Conservation (phyloP, 2,113 vertebrate species). For the Coreoperca whiteheadi region DNA sequence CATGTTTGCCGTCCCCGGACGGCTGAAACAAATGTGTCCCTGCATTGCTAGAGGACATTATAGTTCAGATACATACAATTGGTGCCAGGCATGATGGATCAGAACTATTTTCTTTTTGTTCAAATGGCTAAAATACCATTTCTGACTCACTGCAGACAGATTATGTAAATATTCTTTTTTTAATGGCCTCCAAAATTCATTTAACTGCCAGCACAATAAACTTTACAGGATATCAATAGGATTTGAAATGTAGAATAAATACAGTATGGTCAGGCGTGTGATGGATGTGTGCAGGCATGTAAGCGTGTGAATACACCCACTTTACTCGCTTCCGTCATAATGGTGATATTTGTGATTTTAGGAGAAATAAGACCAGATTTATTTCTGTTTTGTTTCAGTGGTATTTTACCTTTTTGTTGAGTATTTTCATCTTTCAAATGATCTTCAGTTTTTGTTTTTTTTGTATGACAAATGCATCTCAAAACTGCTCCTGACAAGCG, state of each 20-base stretch:
- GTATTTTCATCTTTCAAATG: not conserved
- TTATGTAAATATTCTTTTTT: slow-evolving; percentile 6
- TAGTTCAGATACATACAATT: slow-evolving; percentile 23
- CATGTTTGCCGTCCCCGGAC: slow-evolving; percentile 46
- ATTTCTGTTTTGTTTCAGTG: not conserved
- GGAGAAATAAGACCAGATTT: not conserved
- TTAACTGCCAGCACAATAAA: slow-evolving; percentile 1
- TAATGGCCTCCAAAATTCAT: not conserved
- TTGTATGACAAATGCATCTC: not conserved
- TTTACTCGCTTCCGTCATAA: not conserved
- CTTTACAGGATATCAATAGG: slow-evolving; percentile 8
- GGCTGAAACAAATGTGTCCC: slow-evolving; percentile 43
- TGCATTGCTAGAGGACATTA: slow-evolving; percentile 69
- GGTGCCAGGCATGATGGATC: slow-evolving; percentile 22
- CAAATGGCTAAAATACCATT: not conserved
- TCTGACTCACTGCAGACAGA: slow-evolving; percentile 14
- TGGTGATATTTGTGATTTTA: not conserved
- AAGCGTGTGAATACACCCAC: not conserved
- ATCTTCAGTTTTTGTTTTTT: not conserved
- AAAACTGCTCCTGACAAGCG: not conserved
- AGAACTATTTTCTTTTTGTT: slow-evolving; percentile 20
- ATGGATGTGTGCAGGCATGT: slow-evolving; percentile 2
- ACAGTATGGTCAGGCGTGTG: not conserved
- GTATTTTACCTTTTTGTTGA: slow-evolving; percentile 9
- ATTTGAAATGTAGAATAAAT: slow-evolving; percentile 13